Evolutionary conservation across 2,113 vertebrate species (phyloP).

Genomic region (Orcinus orca): DNA sequence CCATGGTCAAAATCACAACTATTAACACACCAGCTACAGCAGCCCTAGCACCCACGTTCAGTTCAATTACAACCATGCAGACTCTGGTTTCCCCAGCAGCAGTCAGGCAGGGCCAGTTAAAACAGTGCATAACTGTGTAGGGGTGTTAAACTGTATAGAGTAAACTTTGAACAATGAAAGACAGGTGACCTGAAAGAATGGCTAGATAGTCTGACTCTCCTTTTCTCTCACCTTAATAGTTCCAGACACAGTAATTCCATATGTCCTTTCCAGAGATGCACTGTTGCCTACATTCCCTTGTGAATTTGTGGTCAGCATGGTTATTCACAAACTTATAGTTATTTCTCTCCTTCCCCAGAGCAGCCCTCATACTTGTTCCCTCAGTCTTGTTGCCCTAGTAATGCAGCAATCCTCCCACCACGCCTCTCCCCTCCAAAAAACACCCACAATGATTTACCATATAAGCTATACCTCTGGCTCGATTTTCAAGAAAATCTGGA

Average conservation of each 20-base stretch:
- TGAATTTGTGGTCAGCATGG: not conserved
- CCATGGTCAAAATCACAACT: not conserved
- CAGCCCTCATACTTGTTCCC: not conserved
- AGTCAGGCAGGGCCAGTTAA: not conserved
- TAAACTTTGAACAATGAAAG: not conserved
- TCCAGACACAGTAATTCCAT: not conserved
- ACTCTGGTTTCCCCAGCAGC: not conserved
- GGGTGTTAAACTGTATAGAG: not conserved
- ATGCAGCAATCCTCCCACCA: not conserved
- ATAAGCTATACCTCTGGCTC: not conserved
- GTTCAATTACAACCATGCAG: not conserved
- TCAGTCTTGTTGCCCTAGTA: too few species aligned
- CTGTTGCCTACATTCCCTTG: not conserved
- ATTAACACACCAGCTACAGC: not conserved
- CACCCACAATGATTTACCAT: not conserved
- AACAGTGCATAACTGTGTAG: not conserved
- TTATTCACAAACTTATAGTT: not conserved
- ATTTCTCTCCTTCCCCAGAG: not conserved
- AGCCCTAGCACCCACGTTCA: not conserved
- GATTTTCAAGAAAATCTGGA: not conserved
- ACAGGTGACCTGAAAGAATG: not conserved
- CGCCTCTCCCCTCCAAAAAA: accelerated
- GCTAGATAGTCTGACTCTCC: not conserved
- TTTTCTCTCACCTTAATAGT: not conserved
- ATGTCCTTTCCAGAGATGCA: not conserved